Conservation (phyloP, 2,888 invertebrate genomes). For the Cabera pusaria region DNA sequence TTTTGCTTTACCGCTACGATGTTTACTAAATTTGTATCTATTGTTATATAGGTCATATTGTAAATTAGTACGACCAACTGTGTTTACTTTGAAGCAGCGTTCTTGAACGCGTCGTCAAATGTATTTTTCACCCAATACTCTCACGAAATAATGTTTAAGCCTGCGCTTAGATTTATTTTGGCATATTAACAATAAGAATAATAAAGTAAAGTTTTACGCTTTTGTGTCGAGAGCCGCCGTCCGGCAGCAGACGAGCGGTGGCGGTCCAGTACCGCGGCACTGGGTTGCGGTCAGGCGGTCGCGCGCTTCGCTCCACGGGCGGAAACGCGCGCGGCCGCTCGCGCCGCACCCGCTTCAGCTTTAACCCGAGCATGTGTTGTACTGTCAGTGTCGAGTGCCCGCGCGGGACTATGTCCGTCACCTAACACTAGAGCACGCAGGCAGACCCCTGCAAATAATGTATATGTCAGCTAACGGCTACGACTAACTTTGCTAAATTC, state of each 20-base stretch:
- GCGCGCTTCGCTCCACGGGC: neutral
- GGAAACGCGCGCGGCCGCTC: slow-evolving; percentile 1
- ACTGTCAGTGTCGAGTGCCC: slow-evolving; percentile 57
- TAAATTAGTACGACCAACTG: slow-evolving; percentile 54
- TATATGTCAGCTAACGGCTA: slow-evolving; percentile 67
- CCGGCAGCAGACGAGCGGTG: too few relatives aligned
- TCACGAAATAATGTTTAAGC: slow-evolving; percentile 67
- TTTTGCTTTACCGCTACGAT: slow-evolving; percentile 83
- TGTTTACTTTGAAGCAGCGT: slow-evolving; percentile 57
- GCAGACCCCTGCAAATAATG: slow-evolving; percentile 52
- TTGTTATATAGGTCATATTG: slow-evolving; percentile 53
- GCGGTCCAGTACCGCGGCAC: slow-evolving; percentile 24
- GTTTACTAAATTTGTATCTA: slow-evolving; percentile 73
- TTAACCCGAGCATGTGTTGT: slow-evolving; percentile 74
- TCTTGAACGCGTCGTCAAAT: slow-evolving; percentile 67
- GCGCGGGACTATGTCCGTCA: slow-evolving; percentile 51
- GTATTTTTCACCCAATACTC: slow-evolving; percentile 84
- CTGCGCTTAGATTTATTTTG: slow-evolving; percentile 72
- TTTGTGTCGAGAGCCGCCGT: slow-evolving; percentile 72
- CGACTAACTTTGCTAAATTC: slow-evolving; percentile 70
- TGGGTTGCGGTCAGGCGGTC: neutral
- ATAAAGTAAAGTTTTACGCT: slow-evolving; percentile 63
- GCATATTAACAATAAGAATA: slow-evolving; percentile 70
- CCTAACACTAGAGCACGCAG: slow-evolving; percentile 67
- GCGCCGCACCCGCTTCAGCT: slow-evolving; percentile 53